These are phyloP conservation scores for Drosophila ezoana DNA, from an alignment of 2,888 invertebrate genomes.

Conservation along the genomic window DNA sequence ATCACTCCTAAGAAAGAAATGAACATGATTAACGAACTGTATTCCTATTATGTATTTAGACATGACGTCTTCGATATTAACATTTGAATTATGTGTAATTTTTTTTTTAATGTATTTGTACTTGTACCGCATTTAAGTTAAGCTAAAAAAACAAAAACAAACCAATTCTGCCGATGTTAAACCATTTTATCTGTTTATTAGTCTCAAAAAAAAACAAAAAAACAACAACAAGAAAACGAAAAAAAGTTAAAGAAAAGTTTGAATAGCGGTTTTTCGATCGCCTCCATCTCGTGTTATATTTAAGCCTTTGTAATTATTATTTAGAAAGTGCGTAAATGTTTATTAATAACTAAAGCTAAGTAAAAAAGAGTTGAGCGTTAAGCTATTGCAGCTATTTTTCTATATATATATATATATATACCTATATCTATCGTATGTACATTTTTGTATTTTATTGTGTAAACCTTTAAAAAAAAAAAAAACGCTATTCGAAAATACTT, in stretches of 20 bases:
- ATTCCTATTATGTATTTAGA: conserved; percentile 72
- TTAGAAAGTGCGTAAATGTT: conserved; percentile 27
- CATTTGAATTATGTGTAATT: conserved; percentile 47
- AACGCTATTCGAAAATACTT: conserved; percentile 4
- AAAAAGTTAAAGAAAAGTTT: background rate
- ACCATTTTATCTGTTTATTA: conserved; percentile 37
- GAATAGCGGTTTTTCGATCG: background rate
- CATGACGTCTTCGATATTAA: conserved; percentile 52
- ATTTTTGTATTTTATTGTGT: conserved; percentile 27
- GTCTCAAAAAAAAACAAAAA: conserved; percentile 36
- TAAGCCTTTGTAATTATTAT: conserved; percentile 33
- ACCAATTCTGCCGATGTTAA: conserved; percentile 36
- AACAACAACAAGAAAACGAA: too few relatives aligned
- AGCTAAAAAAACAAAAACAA: conserved; percentile 23
- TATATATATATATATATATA: conserved; percentile 2
- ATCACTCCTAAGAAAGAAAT: conserved; percentile 66
- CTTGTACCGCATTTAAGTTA: conserved; percentile 42
- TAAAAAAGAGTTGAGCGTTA: conserved; percentile 35
- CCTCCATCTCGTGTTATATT: conserved; percentile 25
- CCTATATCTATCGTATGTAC: conserved; percentile 20
- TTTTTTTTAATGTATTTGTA: conserved; percentile 33
- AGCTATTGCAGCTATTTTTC: conserved; percentile 22
- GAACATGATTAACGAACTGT: conserved; percentile 64
- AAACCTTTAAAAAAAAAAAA: background rate
- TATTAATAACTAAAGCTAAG: conserved; percentile 28